Conservation (phyloP, 2,113 vertebrate genomes). For the Plectropomus leopardus region DNA sequence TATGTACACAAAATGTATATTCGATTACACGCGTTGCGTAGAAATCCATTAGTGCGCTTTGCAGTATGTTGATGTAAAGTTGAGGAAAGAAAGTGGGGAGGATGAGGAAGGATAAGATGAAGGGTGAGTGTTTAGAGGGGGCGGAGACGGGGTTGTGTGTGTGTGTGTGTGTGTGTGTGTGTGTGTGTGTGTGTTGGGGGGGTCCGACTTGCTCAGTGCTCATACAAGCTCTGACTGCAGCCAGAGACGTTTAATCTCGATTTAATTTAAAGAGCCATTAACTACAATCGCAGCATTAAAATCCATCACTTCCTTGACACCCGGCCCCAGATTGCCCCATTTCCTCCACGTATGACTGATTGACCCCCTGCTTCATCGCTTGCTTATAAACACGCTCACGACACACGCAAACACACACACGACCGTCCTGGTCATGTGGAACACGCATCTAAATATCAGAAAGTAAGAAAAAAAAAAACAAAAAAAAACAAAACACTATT, state of each 20-base stretch:
- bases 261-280: slow-evolving; percentile 88
- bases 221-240: slow-evolving; percentile 66
- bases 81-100: slow-evolving; percentile 49
- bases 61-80: slow-evolving; percentile 48
- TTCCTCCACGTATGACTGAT: slow-evolving; percentile 83
- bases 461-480: background rate
- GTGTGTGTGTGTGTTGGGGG: too few relatives aligned
- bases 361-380: slow-evolving; percentile 72
- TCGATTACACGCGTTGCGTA: background rate
- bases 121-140: slow-evolving; percentile 22
- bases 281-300: slow-evolving; percentile 85
- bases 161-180: too few relatives aligned
- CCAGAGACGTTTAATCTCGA: slow-evolving; percentile 82
- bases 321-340: slow-evolving; percentile 82
- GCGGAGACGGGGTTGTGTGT: too few relatives aligned
- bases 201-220: slow-evolving; percentile 29
- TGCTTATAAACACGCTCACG: slow-evolving; percentile 57
- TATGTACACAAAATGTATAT: background rate
- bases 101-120: slow-evolving; percentile 60
- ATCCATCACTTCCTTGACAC: slow-evolving; percentile 86
- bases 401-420: slow-evolving; percentile 36
- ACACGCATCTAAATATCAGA: background rate
- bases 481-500: background rate
- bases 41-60: background rate
- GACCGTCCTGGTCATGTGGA: background rate